phyloP scores from a whole-genome alignment of 2,797 vertebrate species.

The Ctenochaetus hawaiiensis region DNA sequence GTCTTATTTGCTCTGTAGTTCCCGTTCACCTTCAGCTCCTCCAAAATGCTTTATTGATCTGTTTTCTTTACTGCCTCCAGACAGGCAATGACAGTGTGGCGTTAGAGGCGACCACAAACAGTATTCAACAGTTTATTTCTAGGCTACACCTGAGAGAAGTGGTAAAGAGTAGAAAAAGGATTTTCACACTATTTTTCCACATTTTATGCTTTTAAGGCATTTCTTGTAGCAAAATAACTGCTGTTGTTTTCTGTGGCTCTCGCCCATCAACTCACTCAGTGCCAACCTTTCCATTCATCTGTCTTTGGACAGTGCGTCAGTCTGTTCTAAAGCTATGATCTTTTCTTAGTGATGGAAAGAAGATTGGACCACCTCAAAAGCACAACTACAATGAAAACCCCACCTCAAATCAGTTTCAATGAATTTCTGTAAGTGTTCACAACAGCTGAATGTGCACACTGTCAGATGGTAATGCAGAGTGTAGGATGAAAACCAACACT shows the following conservation, averaged over 20 bases:
- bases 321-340: slow-evolving; percentile 26
- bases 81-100: slow-evolving; percentile 8
- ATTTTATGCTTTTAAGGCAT: slow-evolving; percentile 1
- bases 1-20: slow-evolving; percentile 39
- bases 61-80: slow-evolving; percentile 33
- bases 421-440: slow-evolving; percentile 40
- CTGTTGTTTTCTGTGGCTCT: slow-evolving; percentile 29
- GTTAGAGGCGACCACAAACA: slow-evolving; percentile 3
- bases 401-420: slow-evolving; percentile 51
- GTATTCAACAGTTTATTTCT: slow-evolving; percentile 19
- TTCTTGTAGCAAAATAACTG: slow-evolving; percentile 19
- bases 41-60: slow-evolving; percentile 59
- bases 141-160: not conserved
- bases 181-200: not conserved
- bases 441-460: slow-evolving; percentile 27
- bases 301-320: not conserved
- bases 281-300: slow-evolving; percentile 31
- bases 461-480: slow-evolving; percentile 18
- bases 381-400: slow-evolving; percentile 14
- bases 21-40: slow-evolving; percentile 56
- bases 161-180: not conserved
- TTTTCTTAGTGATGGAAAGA: slow-evolving; percentile 23
- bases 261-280: slow-evolving; percentile 11
- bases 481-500: slow-evolving; percentile 38
- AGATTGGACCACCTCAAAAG: slow-evolving; percentile 18